A percentile compares a stretch with the other conserved stretches of the same genome.
Conservation (phyloP, 2,113 vertebrate genomes). For the Colinus virginianus region DNA sequence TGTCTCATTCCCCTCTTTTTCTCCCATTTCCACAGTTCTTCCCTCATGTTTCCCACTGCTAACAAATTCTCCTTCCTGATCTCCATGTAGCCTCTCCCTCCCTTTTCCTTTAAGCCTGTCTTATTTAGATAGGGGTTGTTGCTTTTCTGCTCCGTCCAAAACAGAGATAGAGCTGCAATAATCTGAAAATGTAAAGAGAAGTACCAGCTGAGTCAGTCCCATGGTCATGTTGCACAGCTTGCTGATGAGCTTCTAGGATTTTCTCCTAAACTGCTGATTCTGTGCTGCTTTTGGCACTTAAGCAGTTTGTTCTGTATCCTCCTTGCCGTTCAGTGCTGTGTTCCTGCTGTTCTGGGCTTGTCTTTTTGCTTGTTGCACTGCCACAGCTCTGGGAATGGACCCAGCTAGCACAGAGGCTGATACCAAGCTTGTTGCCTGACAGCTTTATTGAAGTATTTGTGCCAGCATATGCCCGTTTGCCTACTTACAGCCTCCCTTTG, state of each 20-base stretch:
- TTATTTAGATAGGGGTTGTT: fast-evolving
- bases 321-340: neutral
- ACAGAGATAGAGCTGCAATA: neutral
- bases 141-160: neutral
- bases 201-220: neutral
- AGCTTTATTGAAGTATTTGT: neutral
- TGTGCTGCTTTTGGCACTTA: neutral
- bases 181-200: fast-evolving
- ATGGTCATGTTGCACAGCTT: neutral
- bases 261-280: neutral
- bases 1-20: neutral
- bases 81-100: fast-evolving
- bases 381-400: neutral
- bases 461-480: neutral
- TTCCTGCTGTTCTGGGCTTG: neutral
- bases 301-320: neutral
- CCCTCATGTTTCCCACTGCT: neutral
- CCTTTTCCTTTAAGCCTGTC: fast-evolving
- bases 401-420: neutral
- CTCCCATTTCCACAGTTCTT: neutral
- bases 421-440: neutral
- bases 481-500: neutral
- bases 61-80: fast-evolving
- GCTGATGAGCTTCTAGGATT: neutral
- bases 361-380: neutral